These are phyloP conservation scores for Acleris holmiana DNA, from an alignment of 2,888 invertebrate genomes.

Conservation along the genomic window DNA sequence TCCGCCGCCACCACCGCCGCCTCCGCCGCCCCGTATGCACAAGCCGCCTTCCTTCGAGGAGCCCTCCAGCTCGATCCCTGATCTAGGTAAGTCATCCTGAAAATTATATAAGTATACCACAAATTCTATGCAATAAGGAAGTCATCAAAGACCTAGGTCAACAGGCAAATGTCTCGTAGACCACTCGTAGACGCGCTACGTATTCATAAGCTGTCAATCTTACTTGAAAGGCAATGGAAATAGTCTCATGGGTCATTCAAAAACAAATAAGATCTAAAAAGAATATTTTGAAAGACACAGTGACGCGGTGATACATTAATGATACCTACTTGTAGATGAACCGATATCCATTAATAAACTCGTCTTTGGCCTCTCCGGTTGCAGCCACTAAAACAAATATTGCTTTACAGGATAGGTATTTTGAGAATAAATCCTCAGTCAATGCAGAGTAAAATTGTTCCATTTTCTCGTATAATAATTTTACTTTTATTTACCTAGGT, in stretches of 20 bases:
- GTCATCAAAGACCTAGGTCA: conserved; percentile 32
- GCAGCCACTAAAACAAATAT: conserved; percentile 1
- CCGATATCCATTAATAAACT: not conserved
- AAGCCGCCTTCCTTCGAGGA: conserved; percentile 87
- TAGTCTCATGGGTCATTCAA: not conserved
- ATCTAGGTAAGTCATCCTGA: conserved; percentile 88
- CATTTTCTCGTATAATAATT: no score
- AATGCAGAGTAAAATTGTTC: no score
- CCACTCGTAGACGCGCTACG: conserved; percentile 30
- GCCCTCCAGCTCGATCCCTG: conserved; percentile 94
- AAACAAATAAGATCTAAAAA: not conserved
- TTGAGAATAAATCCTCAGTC: no score
- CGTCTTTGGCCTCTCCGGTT: conserved; percentile 8
- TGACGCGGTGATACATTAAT: no score
- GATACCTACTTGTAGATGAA: no score
- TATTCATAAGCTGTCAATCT: conserved; percentile 23
- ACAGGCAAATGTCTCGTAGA: conserved; percentile 26
- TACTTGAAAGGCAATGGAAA: conserved; percentile 10
- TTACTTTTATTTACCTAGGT: no score
- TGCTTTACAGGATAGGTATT: not conserved
- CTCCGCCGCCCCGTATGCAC: conserved; percentile 78
- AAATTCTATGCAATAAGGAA: conserved; percentile 29
- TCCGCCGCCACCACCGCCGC: conserved; percentile 79
- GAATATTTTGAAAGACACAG: no score
- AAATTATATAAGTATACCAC: not conserved